Evolutionary conservation across 2,113 vertebrate genomes (phyloP).

Genomic region (Aptenodytes patagonicus): DNA sequence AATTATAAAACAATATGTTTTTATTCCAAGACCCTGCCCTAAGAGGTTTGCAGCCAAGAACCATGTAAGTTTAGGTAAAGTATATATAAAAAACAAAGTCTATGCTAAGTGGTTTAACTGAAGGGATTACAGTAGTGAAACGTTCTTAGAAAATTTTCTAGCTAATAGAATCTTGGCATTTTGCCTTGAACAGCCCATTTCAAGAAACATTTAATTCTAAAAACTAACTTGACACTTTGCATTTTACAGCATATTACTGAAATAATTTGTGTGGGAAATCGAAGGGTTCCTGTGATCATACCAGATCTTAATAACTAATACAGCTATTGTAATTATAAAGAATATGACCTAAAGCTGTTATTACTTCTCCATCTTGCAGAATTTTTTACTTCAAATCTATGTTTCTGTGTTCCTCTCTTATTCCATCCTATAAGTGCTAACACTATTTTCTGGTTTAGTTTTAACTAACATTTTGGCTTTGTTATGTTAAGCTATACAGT

Average conservation of each 20-base stretch:
- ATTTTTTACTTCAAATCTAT: background rate
- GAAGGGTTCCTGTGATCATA: background rate
- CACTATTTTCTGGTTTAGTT: background rate
- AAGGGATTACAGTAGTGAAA: background rate
- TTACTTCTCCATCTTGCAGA: background rate
- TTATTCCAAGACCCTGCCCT: background rate
- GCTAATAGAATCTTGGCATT: background rate
- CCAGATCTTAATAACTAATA: background rate
- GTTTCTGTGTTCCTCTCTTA: background rate
- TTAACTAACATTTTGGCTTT: background rate
- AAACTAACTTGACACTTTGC: background rate
- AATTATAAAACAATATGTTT: background rate
- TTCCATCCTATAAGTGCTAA: background rate
- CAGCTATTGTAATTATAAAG: background rate
- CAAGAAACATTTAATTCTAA: background rate
- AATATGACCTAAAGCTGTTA: background rate
- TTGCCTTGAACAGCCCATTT: background rate
- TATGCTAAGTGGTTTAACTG: background rate
- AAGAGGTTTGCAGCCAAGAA: background rate
- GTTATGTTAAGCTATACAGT: background rate
- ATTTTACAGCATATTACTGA: background rate
- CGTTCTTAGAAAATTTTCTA: background rate
- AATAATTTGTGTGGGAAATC: background rate
- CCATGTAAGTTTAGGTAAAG: background rate
- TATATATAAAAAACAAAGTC: background rate